A percentile compares a stretch with the other conserved stretches of the same genome.
Evolutionary conservation across 1,140 invertebrate genomes (phyloP).

Genomic region (Papilio machaon): DNA sequence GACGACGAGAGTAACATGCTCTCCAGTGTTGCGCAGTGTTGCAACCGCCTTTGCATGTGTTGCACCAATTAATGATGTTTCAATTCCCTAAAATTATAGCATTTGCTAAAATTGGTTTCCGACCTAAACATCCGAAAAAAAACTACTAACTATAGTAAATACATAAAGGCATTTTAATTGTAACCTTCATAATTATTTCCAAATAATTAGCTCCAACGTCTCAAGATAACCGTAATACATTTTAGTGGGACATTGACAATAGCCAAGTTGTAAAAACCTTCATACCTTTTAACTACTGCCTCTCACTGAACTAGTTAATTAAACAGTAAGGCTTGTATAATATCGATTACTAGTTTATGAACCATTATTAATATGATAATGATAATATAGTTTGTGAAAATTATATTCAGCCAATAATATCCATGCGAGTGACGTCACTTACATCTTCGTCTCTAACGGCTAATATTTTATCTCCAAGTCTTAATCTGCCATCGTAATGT

Average conservation of each 20-base stretch:
- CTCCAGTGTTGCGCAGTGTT: conserved; percentile 95
- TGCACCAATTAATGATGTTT: conserved; percentile 97
- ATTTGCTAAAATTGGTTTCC: conserved; percentile 15
- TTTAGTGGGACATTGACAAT: background rate
- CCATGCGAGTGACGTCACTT: conserved; percentile 58
- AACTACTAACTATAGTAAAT: background rate
- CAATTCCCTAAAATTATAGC: conserved; percentile 85
- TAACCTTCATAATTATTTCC: background rate
- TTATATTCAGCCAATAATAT: background rate
- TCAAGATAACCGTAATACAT: background rate
- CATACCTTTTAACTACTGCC: background rate
- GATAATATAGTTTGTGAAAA: background rate
- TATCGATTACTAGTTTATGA: background rate
- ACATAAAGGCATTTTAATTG: background rate
- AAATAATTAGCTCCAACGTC: background rate
- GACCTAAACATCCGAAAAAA: too few species aligned
- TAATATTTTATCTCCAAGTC: conserved; percentile 96
- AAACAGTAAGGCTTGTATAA: background rate
- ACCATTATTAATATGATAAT: background rate
- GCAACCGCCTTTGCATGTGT: conserved; percentile 98
- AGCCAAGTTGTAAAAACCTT: conserved; percentile 3
- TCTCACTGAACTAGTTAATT: conserved; percentile 13
- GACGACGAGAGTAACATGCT: conserved; percentile 94
- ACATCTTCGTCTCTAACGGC: conserved; percentile 93
- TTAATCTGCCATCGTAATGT: conserved; percentile 94